Evolutionary conservation across 2,797 vertebrate genomes (phyloP).

Genomic region (Spizella passerina): DNA sequence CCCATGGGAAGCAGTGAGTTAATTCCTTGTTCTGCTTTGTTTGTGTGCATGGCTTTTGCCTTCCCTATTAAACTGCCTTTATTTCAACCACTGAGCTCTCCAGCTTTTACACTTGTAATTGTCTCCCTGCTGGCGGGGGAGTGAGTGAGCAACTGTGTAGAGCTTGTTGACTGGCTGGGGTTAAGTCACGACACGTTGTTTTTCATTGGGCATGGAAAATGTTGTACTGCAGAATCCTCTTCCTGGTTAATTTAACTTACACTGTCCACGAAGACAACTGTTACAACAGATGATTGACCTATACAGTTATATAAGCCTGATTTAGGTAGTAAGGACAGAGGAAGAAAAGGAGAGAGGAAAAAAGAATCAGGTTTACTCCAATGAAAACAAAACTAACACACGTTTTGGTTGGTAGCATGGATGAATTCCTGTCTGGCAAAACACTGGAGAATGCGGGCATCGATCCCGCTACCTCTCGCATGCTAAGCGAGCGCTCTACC

Average conservation of each 20-base stretch:
- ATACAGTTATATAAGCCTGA: not conserved
- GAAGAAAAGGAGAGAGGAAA: not conserved
- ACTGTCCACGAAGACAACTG: not conserved
- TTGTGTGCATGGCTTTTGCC: not conserved
- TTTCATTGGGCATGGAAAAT: not conserved
- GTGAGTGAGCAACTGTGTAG: not conserved
- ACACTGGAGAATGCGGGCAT: constrained; percentile 37
- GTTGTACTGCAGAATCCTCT: not conserved
- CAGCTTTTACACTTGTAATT: not conserved
- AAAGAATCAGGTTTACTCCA: accelerated
- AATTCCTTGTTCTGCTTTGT: not conserved
- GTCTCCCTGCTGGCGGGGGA: not conserved
- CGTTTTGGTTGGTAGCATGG: not conserved
- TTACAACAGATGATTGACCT: not conserved
- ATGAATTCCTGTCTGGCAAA: not conserved
- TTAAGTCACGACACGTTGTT: not conserved
- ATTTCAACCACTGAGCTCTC: not conserved
- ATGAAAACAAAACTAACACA: accelerated
- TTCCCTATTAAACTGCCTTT: not conserved
- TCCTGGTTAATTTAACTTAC: not conserved
- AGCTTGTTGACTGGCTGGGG: not conserved
- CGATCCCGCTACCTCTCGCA: constrained; percentile 71
- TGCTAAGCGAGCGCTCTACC: constrained; percentile 72
- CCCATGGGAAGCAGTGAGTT: not conserved
- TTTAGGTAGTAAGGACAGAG: not conserved